Percentiles rank a stretch among this genome's conserved stretches.
These are phyloP conservation scores for Camponotus pennsylvanicus DNA, from an alignment of 1,140 invertebrate genomes.

Conservation along the genomic window DNA sequence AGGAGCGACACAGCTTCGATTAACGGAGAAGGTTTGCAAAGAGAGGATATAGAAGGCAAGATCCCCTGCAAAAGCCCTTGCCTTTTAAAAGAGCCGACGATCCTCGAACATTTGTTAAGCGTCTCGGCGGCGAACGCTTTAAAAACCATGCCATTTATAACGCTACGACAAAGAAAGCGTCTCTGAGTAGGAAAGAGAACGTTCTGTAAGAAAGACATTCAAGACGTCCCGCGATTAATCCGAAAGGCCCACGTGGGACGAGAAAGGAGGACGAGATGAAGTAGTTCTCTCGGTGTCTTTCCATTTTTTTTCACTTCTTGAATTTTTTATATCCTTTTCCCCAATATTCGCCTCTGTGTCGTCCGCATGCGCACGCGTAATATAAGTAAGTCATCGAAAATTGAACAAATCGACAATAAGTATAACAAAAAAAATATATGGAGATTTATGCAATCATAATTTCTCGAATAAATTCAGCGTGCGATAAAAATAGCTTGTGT, in stretches of 20 bases:
- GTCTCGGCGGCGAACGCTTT: slow-evolving; percentile 65
- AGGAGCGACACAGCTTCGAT: slow-evolving; percentile 33
- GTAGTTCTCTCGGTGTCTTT: slow-evolving; percentile 29
- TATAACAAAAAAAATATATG: neutral
- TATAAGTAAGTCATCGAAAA: slow-evolving; percentile 2
- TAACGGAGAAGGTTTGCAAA: slow-evolving; percentile 50
- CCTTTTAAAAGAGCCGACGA: slow-evolving; percentile 60
- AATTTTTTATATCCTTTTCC: slow-evolving; percentile 32
- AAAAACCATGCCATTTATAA: slow-evolving; percentile 80
- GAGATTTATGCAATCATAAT: neutral
- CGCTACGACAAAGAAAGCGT: slow-evolving; percentile 71
- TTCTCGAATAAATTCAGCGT: neutral
- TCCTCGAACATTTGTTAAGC: slow-evolving; percentile 75
- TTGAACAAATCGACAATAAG: neutral
- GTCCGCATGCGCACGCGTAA: neutral
- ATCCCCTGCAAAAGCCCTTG: slow-evolving; percentile 49
- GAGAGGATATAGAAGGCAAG: slow-evolving; percentile 40
- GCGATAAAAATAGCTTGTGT: neutral
- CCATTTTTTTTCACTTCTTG: slow-evolving; percentile 29
- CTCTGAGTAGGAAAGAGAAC: slow-evolving; percentile 47
- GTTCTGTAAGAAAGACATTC: slow-evolving; percentile 68
- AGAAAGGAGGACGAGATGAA: slow-evolving; percentile 46
- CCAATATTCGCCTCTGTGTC: too few species aligned
- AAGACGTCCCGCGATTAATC: slow-evolving; percentile 78
- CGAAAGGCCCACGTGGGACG: slow-evolving; percentile 72